A percentile compares a stretch with the other conserved stretches of the same genome.
Conservation (phyloP, 2,888 invertebrate genomes). For the Eupithecia centaureata region DNA sequence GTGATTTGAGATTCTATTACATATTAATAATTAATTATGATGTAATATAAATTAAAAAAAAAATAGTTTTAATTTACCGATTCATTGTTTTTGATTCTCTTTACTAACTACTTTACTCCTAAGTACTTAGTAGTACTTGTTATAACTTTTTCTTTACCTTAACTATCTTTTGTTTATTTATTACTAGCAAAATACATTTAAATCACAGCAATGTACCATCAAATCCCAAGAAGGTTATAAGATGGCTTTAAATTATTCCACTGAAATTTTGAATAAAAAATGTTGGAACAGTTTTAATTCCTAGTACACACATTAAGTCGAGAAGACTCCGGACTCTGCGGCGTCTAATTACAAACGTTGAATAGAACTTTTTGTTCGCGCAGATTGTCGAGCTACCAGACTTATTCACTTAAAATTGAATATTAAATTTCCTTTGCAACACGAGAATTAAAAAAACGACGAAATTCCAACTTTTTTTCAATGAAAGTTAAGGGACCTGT, state of each 20-base stretch:
- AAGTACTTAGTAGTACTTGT: too few relatives aligned
- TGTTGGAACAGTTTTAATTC: constrained; percentile 46
- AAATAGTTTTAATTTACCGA: too few relatives aligned
- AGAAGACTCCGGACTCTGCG: constrained; percentile 51
- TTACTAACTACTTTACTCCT: too few relatives aligned
- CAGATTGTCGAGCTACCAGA: constrained; percentile 70
- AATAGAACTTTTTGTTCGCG: constrained; percentile 71
- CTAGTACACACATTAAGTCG: constrained; percentile 52
- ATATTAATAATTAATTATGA: too few relatives aligned
- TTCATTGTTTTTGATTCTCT: too few relatives aligned
- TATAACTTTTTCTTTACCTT: too few relatives aligned
- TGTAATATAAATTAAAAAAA: too few relatives aligned
- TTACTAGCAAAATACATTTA: too few relatives aligned
- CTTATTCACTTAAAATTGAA: constrained; percentile 74
- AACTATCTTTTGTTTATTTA: too few relatives aligned
- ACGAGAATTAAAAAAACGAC: constrained; percentile 51
- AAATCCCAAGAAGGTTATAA: too few relatives aligned
- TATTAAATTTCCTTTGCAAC: constrained; percentile 63
- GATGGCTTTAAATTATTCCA: constrained; percentile 30
- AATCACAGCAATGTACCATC: too few relatives aligned
- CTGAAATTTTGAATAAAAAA: constrained; percentile 37
- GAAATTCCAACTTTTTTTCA: constrained; percentile 44
- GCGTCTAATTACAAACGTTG: constrained; percentile 76
- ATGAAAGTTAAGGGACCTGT: constrained; percentile 15
- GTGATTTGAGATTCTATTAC: too few relatives aligned